Evolutionary conservation across 2,888 invertebrate species (phyloP).

Genomic region (Eristalis intricaria): DNA sequence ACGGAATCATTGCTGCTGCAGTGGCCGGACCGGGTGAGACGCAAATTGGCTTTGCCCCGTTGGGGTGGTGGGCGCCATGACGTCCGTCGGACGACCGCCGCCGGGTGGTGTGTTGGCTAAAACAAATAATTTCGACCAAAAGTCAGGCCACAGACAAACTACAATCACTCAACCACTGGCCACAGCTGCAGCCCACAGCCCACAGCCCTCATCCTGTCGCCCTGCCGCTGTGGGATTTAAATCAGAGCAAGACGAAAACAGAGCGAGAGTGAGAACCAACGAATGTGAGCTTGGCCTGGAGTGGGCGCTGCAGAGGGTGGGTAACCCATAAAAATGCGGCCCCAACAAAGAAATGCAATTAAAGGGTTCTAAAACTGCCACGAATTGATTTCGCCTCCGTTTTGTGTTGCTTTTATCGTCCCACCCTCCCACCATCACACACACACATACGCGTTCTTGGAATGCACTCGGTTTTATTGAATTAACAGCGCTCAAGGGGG

Average conservation of each 20-base stretch:
- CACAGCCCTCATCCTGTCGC: not conserved
- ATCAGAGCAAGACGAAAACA: constrained; percentile 11
- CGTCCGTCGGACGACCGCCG: constrained; percentile 21
- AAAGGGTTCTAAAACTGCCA: constrained; percentile 67
- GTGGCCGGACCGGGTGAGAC: constrained; percentile 28
- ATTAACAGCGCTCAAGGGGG: constrained; percentile 62
- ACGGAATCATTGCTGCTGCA: constrained; percentile 53
- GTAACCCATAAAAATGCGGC: constrained; percentile 71
- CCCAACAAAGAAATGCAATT: constrained; percentile 70
- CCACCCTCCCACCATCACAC: not conserved
- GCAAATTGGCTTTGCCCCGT: constrained; percentile 63
- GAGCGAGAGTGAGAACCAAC: not conserved
- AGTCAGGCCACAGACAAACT: constrained; percentile 57
- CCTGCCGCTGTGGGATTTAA: constrained; percentile 28
- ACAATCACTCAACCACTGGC: constrained; percentile 60
- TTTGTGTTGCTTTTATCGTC: constrained; percentile 4
- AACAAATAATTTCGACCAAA: constrained; percentile 56
- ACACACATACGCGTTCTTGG: constrained; percentile 1
- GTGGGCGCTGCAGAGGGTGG: constrained; percentile 28
- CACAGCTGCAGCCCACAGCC: not conserved
- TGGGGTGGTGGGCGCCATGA: constrained; percentile 1
- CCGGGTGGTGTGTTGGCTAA: constrained; percentile 19
- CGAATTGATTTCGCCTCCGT: constrained; percentile 61
- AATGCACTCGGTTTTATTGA: constrained; percentile 60
- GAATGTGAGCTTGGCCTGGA: constrained; percentile 47